These are phyloP conservation scores for Stomatorhinus ivindoensis DNA, from an alignment of 2,113 vertebrate species.

Conservation along the genomic window DNA sequence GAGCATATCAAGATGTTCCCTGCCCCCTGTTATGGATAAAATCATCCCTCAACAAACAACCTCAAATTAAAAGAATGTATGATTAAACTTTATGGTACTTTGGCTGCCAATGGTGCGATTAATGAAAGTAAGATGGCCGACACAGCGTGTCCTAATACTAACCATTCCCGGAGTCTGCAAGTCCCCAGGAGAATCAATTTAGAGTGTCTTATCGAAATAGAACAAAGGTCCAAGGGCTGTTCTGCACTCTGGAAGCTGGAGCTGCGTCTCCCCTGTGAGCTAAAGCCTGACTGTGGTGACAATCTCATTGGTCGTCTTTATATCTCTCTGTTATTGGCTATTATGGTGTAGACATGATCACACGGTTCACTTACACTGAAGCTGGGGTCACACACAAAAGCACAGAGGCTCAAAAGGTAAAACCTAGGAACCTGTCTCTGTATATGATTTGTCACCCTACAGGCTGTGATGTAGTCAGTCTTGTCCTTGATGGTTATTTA, in stretches of 20 bases:
- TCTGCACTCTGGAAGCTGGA: background rate
- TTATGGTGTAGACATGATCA: background rate
- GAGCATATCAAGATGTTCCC: slow-evolving; percentile 6
- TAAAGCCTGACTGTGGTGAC: background rate
- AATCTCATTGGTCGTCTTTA: background rate
- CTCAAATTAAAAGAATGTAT: slow-evolving; percentile 30
- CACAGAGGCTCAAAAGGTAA: background rate
- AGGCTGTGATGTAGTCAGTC: background rate
- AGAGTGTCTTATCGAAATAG: background rate
- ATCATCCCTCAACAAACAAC: slow-evolving; percentile 34
- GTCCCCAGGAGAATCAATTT: background rate
- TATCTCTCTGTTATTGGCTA: background rate
- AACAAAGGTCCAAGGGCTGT: background rate
- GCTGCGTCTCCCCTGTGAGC: background rate
- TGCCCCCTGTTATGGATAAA: slow-evolving; percentile 24
- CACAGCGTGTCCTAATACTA: slow-evolving; percentile 24
- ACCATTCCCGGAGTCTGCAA: slow-evolving; percentile 17
- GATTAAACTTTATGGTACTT: slow-evolving; percentile 35
- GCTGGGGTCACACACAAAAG: background rate
- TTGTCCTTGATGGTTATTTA: background rate
- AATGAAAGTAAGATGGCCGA: slow-evolving; percentile 37
- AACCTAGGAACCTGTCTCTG: background rate
- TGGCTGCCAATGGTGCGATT: slow-evolving; percentile 32
- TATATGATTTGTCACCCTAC: background rate
- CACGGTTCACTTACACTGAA: background rate